These are phyloP conservation scores for Hypomecis atomaria DNA, from an alignment of 2,888 invertebrate species.

Conservation along the genomic window DNA sequence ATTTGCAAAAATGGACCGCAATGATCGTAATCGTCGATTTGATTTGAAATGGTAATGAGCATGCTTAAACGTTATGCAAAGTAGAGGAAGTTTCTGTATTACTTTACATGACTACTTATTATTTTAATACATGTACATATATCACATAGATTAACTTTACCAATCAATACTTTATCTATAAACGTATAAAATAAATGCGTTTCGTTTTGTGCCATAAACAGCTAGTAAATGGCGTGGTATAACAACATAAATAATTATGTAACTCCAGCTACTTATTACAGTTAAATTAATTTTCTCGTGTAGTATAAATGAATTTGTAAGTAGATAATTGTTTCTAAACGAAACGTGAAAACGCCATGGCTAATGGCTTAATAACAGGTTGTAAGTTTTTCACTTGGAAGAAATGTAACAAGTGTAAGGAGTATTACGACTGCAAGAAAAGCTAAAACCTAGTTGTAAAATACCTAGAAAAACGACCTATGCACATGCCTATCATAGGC, in stretches of 20 bases:
- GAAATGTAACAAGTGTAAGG: too few relatives aligned
- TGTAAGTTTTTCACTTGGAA: too few relatives aligned
- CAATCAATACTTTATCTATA: conserved; percentile 11
- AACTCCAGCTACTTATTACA: background rate
- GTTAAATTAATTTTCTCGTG: background rate
- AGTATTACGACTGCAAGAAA: too few relatives aligned
- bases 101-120: background rate
- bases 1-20: background rate
- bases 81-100: conserved; percentile 47
- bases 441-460: too few relatives aligned
- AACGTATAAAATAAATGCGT: background rate
- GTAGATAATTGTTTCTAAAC: too few relatives aligned
- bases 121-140: background rate
- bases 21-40: conserved; percentile 29
- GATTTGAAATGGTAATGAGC: conserved; percentile 60
- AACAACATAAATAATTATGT: background rate
- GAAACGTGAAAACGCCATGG: too few relatives aligned
- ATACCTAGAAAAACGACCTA: too few relatives aligned
- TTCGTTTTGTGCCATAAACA: conserved; percentile 3
- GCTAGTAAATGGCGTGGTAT: conserved; percentile 1
- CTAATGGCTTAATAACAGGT: too few relatives aligned
- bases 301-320: too few relatives aligned
- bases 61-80: conserved; percentile 57
- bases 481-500: too few relatives aligned
- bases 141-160: background rate